Percentiles rank a stretch among this genome's conserved stretches.
phyloP scores from a whole-genome alignment of 2,888 invertebrate genomes.

The Deilephila porcellus region DNA sequence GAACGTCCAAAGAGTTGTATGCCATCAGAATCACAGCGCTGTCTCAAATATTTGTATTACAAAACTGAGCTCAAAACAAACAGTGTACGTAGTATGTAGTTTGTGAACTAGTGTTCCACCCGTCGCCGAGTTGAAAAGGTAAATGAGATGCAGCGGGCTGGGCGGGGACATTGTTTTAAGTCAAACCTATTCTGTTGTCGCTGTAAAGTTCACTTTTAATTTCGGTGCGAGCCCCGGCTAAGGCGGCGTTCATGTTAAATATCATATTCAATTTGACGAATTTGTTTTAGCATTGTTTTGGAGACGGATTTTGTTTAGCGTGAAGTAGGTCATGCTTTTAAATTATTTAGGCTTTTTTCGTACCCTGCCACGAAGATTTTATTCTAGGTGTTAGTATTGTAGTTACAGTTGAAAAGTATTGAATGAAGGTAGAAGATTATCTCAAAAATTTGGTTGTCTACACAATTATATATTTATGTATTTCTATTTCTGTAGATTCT shows the following conservation, averaged over 20 bases:
- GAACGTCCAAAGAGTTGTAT: conserved; percentile 27
- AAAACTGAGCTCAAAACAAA: conserved; percentile 37
- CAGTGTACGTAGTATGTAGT: conserved; percentile 29
- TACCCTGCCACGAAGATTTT: no score
- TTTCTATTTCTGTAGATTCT: no score
- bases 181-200: conserved; percentile 63
- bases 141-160: conserved; percentile 68
- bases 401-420: no score
- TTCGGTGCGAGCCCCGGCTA: conserved; percentile 54
- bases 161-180: conserved; percentile 68
- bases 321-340: no score
- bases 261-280: background rate
- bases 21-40: conserved; percentile 36
- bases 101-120: conserved; percentile 23
- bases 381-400: no score
- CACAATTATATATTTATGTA: no score
- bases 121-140: conserved; percentile 49
- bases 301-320: background rate
- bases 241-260: conserved; percentile 42
- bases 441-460: no score
- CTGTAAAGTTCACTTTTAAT: conserved; percentile 74
- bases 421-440: no score
- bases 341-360: no score
- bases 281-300: background rate
- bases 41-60: conserved; percentile 42